Conservation (phyloP, 1,140 invertebrate species). For the Danaus plexippus region DNA sequence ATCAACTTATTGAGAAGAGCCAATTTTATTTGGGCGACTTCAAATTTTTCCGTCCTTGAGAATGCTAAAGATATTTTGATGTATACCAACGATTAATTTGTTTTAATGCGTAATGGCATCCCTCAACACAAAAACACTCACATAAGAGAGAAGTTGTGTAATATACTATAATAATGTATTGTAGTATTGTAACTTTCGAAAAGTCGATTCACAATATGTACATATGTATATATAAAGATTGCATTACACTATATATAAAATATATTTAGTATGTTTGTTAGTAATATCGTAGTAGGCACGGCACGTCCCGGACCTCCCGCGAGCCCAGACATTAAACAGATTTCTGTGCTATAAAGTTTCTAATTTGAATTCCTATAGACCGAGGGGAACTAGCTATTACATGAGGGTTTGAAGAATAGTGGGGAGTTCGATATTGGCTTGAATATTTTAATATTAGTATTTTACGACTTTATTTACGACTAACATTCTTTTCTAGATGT, state of each 20-base stretch:
- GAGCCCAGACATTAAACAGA: conserved; percentile 48
- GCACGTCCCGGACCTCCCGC: conserved; percentile 8
- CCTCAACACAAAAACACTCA: too few species aligned
- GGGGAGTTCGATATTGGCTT: too few species aligned
- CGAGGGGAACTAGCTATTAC: conserved; percentile 28
- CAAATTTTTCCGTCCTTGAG: conserved; percentile 9
- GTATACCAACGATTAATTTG: too few species aligned
- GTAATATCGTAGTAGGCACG: conserved; percentile 6
- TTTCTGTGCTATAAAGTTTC: conserved; percentile 54
- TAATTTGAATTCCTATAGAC: conserved; percentile 62
- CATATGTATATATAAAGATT: too few species aligned
- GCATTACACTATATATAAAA: too few species aligned
- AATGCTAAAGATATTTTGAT: too few species aligned
- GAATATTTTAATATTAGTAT: conserved; percentile 4
- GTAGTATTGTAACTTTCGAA: background rate
- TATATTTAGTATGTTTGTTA: background rate
- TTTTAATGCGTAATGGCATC: too few species aligned
- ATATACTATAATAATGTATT: too few species aligned
- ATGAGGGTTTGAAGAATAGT: conserved; percentile 1
- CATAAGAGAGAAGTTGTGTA: too few species aligned
- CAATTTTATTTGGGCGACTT: conserved; percentile 31
- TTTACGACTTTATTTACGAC: too few species aligned
- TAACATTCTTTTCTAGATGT: too few species aligned
- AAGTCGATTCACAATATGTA: background rate
- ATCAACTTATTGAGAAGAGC: conserved; percentile 50